Evolutionary conservation across 2,797 vertebrate genomes (phyloP).

Genomic region (Notamacropus eugenii): DNA sequence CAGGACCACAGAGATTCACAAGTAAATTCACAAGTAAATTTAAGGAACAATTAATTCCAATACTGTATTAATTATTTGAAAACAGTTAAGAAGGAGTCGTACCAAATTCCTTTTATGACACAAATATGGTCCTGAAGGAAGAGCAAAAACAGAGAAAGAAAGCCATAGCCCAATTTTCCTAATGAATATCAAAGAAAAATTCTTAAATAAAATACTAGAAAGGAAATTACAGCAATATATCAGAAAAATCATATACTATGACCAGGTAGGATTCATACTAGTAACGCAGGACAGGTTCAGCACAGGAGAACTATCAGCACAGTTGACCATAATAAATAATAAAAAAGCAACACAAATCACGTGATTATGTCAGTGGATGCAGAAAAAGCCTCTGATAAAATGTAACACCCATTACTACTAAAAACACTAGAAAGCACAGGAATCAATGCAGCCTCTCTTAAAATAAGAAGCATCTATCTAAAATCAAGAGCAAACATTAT

Average conservation of each 20-base stretch:
- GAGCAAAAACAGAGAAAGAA: background rate
- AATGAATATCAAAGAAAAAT: background rate
- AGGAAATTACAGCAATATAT: background rate
- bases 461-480: background rate
- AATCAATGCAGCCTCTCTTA: background rate
- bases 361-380: background rate
- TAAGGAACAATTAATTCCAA: background rate
- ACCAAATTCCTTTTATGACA: background rate
- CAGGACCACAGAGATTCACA: background rate
- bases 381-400: background rate
- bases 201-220: background rate
- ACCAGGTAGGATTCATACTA: background rate
- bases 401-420: background rate
- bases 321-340: background rate
- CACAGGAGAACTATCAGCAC: background rate
- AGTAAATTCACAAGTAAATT: background rate
- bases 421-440: background rate
- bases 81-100: background rate
- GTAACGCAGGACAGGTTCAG: background rate
- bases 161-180: background rate
- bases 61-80: background rate
- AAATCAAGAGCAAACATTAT: background rate
- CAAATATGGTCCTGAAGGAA: background rate
- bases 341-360: background rate
- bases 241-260: background rate